Evolutionary conservation across 2,113 vertebrate species (phyloP).

Genomic region (Tichodroma muraria): DNA sequence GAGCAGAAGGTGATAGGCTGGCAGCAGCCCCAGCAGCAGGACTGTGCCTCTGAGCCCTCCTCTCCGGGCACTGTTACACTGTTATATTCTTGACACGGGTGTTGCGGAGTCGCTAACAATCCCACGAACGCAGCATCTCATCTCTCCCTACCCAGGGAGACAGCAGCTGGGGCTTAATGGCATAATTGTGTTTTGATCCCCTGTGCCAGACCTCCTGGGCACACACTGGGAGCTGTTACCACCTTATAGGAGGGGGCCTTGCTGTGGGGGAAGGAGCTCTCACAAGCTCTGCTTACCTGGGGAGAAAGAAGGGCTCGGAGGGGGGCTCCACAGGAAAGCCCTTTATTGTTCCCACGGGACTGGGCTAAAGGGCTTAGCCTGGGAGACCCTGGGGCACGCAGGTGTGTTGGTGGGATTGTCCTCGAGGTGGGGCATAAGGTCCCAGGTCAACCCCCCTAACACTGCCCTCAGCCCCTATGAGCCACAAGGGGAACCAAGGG

Average conservation of each 20-base stretch:
- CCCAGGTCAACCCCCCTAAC: not conserved
- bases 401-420: not conserved
- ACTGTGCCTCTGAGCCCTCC: not conserved
- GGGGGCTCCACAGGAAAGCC: not conserved
- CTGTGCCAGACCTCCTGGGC: not conserved
- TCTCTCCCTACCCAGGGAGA: not conserved
- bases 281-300: not conserved
- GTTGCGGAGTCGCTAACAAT: not conserved
- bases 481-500: not conserved
- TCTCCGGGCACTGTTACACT: fast-evolving
- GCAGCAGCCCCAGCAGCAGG: not conserved
- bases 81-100: not conserved
- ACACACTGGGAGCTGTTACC: not conserved
- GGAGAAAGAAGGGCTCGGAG: not conserved
- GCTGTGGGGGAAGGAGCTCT: not conserved
- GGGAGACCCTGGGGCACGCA: not conserved
- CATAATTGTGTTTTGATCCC: not conserved
- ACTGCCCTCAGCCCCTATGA: fast-evolving
- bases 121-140: not conserved
- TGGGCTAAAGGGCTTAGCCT: not conserved
- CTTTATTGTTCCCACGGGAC: not conserved
- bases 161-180: not conserved
- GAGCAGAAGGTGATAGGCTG: not conserved
- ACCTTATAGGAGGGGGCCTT: not conserved
- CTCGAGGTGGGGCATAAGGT: not conserved